These are phyloP conservation scores for Peromyscus nudipes DNA, from an alignment of 2,797 vertebrate species.

Conservation along the genomic window DNA sequence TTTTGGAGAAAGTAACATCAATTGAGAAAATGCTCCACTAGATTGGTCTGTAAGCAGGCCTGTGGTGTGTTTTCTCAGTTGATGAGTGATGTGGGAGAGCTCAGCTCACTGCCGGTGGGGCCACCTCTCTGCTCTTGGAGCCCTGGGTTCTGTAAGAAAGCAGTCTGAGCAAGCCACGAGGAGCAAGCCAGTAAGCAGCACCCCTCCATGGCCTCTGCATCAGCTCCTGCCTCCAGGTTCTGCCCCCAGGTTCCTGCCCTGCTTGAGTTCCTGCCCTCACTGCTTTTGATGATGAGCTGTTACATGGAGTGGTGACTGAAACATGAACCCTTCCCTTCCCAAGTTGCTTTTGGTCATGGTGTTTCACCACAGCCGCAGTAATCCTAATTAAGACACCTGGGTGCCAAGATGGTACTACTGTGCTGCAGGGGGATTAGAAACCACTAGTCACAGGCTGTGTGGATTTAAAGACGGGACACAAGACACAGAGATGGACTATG, in stretches of 20 bases:
- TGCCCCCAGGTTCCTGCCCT: not conserved
- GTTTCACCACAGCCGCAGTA: not conserved
- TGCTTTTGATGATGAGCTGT: not conserved
- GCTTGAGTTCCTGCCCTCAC: not conserved
- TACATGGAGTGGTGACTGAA: not conserved
- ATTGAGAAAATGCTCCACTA: not conserved
- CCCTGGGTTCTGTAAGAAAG: not conserved
- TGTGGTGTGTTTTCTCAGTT: not conserved
- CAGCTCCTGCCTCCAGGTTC: not conserved
- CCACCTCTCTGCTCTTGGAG: too few species aligned
- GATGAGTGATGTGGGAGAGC: not conserved
- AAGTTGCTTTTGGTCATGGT: not conserved
- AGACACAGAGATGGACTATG: not conserved
- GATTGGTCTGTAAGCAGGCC: not conserved
- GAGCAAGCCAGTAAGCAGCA: not conserved
- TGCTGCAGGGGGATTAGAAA: not conserved
- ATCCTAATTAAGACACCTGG: not conserved
- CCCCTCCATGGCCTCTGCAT: not conserved
- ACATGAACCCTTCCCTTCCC: not conserved
- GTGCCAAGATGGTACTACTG: not conserved
- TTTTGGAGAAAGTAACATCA: not conserved
- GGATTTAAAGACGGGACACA: not conserved
- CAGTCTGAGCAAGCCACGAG: not conserved
- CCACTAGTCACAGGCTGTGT: not conserved
- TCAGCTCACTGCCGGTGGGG: not conserved